Percentiles rank a stretch among this genome's conserved stretches.
These are phyloP conservation scores for Albula goreensis DNA, from an alignment of 2,113 vertebrate species.

Conservation along the genomic window DNA sequence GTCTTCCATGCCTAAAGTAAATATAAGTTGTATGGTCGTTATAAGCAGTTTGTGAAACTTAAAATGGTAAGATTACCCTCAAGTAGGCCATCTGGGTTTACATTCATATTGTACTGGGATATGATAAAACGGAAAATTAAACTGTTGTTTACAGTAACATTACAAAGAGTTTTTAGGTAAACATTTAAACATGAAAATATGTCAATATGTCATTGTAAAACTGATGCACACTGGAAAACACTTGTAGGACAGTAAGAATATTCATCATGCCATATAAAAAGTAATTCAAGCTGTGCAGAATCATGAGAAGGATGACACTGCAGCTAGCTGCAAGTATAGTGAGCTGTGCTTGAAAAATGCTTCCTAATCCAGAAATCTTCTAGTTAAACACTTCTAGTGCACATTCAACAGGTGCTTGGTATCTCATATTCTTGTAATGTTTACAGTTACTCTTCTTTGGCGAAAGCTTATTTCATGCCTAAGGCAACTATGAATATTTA, in stretches of 20 bases:
- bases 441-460: background rate
- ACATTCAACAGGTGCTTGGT: constrained; percentile 19
- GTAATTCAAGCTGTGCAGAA: background rate
- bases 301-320: background rate
- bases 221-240: too few species aligned
- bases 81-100: too few species aligned
- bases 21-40: too few species aligned
- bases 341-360: background rate
- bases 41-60: too few species aligned
- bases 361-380: background rate
- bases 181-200: too few species aligned
- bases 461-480: background rate
- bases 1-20: too few species aligned
- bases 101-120: too few species aligned
- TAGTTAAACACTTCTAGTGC: background rate
- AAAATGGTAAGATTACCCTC: too few species aligned
- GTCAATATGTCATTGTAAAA: too few species aligned
- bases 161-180: too few species aligned
- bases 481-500: background rate
- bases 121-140: too few species aligned
- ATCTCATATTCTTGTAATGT: background rate
- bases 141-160: too few species aligned
- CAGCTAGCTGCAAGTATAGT: background rate
- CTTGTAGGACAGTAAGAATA: background rate
- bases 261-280: background rate